Evolutionary conservation across 2,797 vertebrate species (phyloP).

Genomic region (Typhlichthys eigenmanni): DNA sequence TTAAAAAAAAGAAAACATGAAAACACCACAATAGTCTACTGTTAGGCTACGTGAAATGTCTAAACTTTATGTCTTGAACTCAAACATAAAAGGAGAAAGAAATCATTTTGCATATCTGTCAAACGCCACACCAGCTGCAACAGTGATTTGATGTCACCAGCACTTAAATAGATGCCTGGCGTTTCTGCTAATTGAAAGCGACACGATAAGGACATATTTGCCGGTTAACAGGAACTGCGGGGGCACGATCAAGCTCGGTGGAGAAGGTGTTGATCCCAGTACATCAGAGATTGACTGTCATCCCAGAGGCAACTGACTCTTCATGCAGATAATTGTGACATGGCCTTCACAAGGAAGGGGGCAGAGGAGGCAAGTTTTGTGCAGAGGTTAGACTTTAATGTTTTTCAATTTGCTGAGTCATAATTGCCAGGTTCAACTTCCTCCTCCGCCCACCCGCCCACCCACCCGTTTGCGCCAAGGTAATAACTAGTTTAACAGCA

Average conservation of each 20-base stretch:
- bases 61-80: slow-evolving; percentile 13
- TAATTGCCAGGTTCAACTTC: not conserved
- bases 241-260: slow-evolving; percentile 6
- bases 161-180: slow-evolving; percentile 46
- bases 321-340: slow-evolving; percentile 50
- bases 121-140: slow-evolving; percentile 32
- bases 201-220: slow-evolving; percentile 65
- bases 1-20: not conserved
- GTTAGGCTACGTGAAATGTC: slow-evolving; percentile 4
- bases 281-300: slow-evolving; percentile 43
- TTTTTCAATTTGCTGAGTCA: not conserved
- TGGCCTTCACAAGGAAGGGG: slow-evolving; percentile 33
- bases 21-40: slow-evolving; percentile 5
- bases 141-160: slow-evolving; percentile 37
- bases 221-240: slow-evolving; percentile 31
- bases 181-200: slow-evolving; percentile 64
- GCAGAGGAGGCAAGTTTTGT: not conserved
- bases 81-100: slow-evolving; percentile 21
- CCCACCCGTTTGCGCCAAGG: too few relatives aligned
- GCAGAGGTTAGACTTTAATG: slow-evolving; percentile 1
- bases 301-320: slow-evolving; percentile 40
- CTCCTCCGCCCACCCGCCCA: too few relatives aligned
- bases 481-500: not conserved
- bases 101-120: slow-evolving; percentile 33
- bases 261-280: slow-evolving; percentile 31